Evolutionary conservation across 1,140 invertebrate species (phyloP).

Genomic region (Contarinia nasturtii): DNA sequence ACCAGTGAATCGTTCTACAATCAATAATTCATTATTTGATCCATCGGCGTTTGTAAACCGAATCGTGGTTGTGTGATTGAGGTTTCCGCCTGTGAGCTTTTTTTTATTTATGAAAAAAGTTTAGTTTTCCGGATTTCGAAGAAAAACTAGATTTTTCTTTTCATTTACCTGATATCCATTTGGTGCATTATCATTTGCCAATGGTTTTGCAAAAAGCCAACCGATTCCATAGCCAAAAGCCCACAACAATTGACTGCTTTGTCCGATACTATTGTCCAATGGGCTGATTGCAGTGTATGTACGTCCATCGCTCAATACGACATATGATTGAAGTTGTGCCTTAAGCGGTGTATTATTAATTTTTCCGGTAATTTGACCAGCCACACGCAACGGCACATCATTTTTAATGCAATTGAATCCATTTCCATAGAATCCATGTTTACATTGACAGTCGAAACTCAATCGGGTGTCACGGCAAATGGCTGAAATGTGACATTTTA

Average conservation of each 20-base stretch:
- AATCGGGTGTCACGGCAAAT: slow-evolving; percentile 59
- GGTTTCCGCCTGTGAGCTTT: slow-evolving; percentile 47
- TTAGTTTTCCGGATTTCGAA: background rate
- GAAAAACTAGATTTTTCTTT: no score
- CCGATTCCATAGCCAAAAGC: slow-evolving; percentile 64
- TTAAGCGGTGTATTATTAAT: slow-evolving; percentile 57
- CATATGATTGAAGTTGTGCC: slow-evolving; percentile 79
- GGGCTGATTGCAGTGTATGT: slow-evolving; percentile 80
- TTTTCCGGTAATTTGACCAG: slow-evolving; percentile 61
- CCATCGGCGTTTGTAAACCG: slow-evolving; percentile 34
- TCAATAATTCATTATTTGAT: slow-evolving; percentile 44
- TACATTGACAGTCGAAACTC: slow-evolving; percentile 80
- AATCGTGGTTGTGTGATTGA: slow-evolving; percentile 63
- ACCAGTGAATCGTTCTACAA: slow-evolving; percentile 64
- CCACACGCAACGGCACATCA: slow-evolving; percentile 62
- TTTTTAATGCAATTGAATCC: slow-evolving; percentile 71
- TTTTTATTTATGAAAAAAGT: background rate
- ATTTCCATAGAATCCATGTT: slow-evolving; percentile 69
- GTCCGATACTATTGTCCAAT: slow-evolving; percentile 49
- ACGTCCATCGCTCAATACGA: slow-evolving; percentile 71
- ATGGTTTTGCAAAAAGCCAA: slow-evolving; percentile 77
- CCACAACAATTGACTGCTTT: slow-evolving; percentile 57
- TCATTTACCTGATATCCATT: slow-evolving; percentile 64
- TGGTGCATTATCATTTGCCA: slow-evolving; percentile 32
- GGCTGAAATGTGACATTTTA: slow-evolving; percentile 62